Evolutionary conservation across 1,140 invertebrate genomes (phyloP).

Genomic region (Psix sp.): DNA sequence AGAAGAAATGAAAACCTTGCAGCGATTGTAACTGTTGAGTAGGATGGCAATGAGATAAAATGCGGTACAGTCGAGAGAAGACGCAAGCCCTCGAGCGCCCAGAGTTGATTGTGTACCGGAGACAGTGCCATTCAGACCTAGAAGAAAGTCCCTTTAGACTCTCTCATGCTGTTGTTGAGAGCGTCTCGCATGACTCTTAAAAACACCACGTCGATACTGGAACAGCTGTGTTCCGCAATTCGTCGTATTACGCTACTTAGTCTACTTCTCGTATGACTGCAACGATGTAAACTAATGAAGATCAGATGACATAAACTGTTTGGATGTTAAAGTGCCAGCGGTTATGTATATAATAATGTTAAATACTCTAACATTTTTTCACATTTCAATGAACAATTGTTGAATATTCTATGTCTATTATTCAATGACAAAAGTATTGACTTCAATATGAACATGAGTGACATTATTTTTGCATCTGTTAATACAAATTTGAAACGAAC

Average conservation of each 20-base stretch:
- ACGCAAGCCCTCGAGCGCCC: slow-evolving; percentile 41
- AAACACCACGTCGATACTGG: slow-evolving; percentile 41
- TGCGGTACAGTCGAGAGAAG: slow-evolving; percentile 39
- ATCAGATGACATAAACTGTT: slow-evolving; percentile 25
- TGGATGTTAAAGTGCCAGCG: no score
- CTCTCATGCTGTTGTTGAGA: slow-evolving; percentile 46
- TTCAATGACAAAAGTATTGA: no score
- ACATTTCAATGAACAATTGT: no score
- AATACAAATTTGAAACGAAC: no score
- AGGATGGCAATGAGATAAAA: slow-evolving; percentile 46
- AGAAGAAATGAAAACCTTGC: slow-evolving; percentile 46
- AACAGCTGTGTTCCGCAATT: slow-evolving; percentile 31
- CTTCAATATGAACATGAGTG: no score
- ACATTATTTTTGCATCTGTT: no score
- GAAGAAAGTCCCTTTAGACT: slow-evolving; percentile 56
- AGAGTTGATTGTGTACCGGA: slow-evolving; percentile 54
- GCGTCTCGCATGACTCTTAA: slow-evolving; percentile 54
- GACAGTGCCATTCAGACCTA: slow-evolving; percentile 57
- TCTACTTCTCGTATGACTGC: slow-evolving; percentile 24
- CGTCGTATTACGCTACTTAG: slow-evolving; percentile 38
- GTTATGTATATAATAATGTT: no score
- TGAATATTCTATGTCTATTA: no score
- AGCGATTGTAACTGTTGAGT: slow-evolving; percentile 35
- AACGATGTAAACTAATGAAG: slow-evolving; percentile 41
- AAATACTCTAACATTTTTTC: no score